These are phyloP conservation scores for Dascillus cervinus DNA, from an alignment of 2,888 invertebrate species.

Conservation along the genomic window DNA sequence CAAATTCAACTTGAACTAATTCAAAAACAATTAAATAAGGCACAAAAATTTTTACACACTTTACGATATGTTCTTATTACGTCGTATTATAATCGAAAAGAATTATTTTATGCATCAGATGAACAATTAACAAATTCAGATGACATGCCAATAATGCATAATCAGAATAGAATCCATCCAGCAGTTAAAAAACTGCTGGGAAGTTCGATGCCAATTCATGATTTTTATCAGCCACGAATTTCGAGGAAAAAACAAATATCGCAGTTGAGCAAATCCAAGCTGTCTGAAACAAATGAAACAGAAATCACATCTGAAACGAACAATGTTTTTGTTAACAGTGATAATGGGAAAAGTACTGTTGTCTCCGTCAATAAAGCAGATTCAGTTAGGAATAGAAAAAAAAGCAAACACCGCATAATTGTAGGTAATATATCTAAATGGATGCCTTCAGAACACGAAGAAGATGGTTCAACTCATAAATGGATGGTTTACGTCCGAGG, in stretches of 20 bases:
- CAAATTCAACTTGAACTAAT: slow-evolving; percentile 65
- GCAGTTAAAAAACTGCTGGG: slow-evolving; percentile 67
- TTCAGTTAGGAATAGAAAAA: slow-evolving; percentile 30
- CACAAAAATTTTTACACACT: slow-evolving; percentile 50
- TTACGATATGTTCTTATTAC: slow-evolving; percentile 52
- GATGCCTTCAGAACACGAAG: slow-evolving; percentile 60
- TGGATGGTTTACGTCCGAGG: slow-evolving; percentile 86
- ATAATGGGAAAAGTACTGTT: neutral
- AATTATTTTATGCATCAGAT: slow-evolving; percentile 33
- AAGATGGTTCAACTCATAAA: slow-evolving; percentile 72
- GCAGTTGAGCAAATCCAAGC: neutral
- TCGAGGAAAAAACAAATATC: neutral
- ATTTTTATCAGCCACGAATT: neutral
- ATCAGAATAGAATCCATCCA: slow-evolving; percentile 59
- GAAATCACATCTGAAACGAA: neutral
- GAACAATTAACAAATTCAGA: too few species aligned
- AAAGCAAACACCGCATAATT: slow-evolving; percentile 38
- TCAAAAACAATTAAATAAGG: slow-evolving; percentile 55
- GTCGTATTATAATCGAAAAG: slow-evolving; percentile 53
- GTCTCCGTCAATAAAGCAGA: slow-evolving; percentile 6
- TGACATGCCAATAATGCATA: slow-evolving; percentile 15
- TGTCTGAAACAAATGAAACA: neutral
- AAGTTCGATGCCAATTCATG: slow-evolving; percentile 37
- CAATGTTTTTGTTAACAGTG: neutral
- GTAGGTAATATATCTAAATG: slow-evolving; percentile 78